A percentile compares a stretch with the other conserved stretches of the same genome.
These are phyloP conservation scores for Pyrgilauda ruficollis DNA, from an alignment of 2,113 vertebrate species.

Conservation along the genomic window DNA sequence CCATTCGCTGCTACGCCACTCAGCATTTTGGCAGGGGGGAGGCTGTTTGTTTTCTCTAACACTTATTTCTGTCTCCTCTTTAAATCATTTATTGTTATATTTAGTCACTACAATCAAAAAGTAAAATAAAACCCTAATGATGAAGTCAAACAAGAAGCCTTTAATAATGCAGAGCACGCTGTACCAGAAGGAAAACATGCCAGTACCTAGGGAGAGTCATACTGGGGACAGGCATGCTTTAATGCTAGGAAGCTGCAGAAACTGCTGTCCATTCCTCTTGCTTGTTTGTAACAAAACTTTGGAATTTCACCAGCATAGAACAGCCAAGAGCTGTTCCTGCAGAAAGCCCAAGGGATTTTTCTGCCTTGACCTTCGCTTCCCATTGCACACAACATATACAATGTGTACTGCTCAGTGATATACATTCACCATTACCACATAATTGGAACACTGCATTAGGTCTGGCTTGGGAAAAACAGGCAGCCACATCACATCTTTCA, in stretches of 20 bases:
- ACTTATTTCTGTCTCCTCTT: constrained; percentile 59
- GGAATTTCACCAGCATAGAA: not conserved
- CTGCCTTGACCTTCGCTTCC: not conserved
- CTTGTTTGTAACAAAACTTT: not conserved
- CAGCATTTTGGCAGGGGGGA: constrained; percentile 48
- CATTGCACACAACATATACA: not conserved
- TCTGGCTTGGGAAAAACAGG: not conserved
- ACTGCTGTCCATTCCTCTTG: not conserved
- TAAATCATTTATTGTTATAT: constrained; percentile 65
- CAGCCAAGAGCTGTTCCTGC: not conserved
- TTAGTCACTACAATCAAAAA: constrained; percentile 60
- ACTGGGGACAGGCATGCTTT: not conserved
- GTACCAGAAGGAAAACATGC: constrained; percentile 16
- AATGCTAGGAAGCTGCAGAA: not conserved
- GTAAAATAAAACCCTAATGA: constrained; percentile 49
- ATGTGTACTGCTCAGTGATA: not conserved
- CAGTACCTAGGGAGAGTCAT: constrained; percentile 16
- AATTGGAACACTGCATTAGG: not conserved
- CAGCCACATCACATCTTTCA: not conserved
- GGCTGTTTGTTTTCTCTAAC: constrained; percentile 49
- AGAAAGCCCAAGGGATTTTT: not conserved
- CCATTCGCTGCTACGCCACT: not conserved
- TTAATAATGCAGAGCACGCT: constrained; percentile 27
- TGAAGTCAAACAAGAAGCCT: constrained; percentile 53
- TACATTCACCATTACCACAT: not conserved